Conservation (phyloP, 2,113 vertebrate species). For the Sylvietta virens region DNA sequence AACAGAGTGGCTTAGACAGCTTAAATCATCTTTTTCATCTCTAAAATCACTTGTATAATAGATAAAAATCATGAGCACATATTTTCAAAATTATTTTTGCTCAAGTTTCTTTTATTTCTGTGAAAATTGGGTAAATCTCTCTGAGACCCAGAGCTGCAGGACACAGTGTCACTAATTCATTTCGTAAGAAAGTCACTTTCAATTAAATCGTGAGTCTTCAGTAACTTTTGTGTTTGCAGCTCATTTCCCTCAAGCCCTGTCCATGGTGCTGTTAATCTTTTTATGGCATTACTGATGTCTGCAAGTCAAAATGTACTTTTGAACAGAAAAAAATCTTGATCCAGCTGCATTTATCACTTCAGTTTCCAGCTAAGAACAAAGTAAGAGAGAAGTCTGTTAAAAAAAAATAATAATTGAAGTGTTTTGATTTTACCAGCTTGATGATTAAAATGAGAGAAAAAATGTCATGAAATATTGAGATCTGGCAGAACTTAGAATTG, state of each 20-base stretch:
- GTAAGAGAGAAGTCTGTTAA: neutral
- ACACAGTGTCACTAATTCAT: neutral
- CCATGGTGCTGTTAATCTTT: neutral
- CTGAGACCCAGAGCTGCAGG: neutral
- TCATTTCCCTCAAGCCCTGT: neutral
- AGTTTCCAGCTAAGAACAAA: neutral
- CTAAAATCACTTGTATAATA: neutral
- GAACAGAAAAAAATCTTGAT: neutral
- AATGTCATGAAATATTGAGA: neutral
- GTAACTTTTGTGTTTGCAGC: neutral
- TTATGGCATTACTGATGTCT: neutral
- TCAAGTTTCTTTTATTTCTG: neutral
- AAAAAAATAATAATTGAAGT: neutral
- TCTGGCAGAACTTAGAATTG: neutral
- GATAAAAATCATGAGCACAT: neutral
- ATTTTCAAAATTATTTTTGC: neutral
- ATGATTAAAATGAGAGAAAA: neutral
- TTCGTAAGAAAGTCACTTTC: neutral
- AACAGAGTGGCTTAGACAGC: neutral
- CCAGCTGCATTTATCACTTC: neutral
- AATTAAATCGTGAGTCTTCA: neutral
- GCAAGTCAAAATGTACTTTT: neutral
- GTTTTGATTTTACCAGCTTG: neutral
- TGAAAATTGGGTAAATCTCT: neutral
- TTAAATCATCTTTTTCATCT: neutral